These are phyloP conservation scores for Leontocebus nigricollis DNA, from an alignment of 2,797 vertebrate genomes.

Conservation along the genomic window DNA sequence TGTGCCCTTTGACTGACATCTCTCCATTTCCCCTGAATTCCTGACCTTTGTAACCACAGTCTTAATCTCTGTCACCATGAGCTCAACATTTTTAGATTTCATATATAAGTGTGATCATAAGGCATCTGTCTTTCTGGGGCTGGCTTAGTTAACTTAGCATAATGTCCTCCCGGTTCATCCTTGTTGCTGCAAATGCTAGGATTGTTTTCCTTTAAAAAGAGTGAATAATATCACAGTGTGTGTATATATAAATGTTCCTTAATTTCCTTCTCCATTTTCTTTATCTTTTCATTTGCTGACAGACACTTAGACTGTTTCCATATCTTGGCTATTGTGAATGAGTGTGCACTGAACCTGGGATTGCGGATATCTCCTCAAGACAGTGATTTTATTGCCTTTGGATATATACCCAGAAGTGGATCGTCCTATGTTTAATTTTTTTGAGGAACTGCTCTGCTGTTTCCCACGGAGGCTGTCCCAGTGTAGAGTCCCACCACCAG, in stretches of 20 bases:
- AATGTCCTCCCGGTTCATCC: neutral
- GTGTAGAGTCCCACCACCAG: no score
- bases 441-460: neutral
- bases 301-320: neutral
- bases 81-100: neutral
- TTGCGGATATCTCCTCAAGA: neutral
- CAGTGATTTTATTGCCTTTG: neutral
- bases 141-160: neutral
- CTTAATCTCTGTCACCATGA: neutral
- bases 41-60: neutral
- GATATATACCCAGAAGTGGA: neutral
- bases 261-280: neutral
- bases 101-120: neutral
- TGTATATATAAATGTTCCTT: neutral
- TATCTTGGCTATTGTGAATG: neutral
- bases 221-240: neutral
- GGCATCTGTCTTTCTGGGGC: neutral
- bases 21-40: neutral
- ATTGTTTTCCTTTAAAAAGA: neutral
- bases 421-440: neutral
- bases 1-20: neutral
- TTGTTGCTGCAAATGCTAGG: neutral
- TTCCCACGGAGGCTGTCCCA: neutral
- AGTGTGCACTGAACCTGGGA: neutral
- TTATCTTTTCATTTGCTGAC: neutral